Base-by-base conservation (phyloP, 2,797 vertebrate species). In the Atherinosoma microstoma region DNA sequence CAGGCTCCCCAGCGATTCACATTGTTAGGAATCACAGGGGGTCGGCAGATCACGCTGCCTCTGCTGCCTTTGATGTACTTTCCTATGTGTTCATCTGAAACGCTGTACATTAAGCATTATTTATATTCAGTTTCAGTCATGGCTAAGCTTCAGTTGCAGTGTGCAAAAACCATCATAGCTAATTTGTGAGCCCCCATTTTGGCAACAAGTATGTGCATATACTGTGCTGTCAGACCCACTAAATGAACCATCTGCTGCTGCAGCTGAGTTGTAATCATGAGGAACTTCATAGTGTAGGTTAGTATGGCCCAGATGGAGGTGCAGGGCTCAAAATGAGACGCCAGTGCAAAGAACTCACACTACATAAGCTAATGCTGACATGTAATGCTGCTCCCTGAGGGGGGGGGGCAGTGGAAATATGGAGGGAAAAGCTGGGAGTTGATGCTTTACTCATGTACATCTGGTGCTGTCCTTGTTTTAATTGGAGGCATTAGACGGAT, bases 401-500 rank as follows among this genome's bases (percentile, higher is more conserved):
- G 30, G 30, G 34, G 78, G 70, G 64, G 10, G 45, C 38, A 6
- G 32, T 51, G 53, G 57, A 73, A 58, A 63, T 70, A 34, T 58
- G 8, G 10, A 24, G 15, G 34, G 15, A 34, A 75, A 45, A 47
- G 45, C 35, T 40, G 36, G 9, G 35, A 78, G 71, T 75, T 53
- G 45, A 30, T 77, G 68, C 64, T 82, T 76, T 54, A 70, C 79
- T 79, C 73, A 59, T 62, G 58, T 79, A 70, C 67, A 72, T 85
- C 75, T 85, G 79, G 32, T 74, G 65, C 18, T 82, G 80, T 82
- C 63, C 71, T 80, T 78, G 73, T 82, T 79, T 76, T 82, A 62
- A 67, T 76, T 69, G 60, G 70, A 98, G 97, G 97, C n/a, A 87
- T 95, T 36, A 90, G 94, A 82, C 94, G 95, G 84, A 85, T 98